Conservation (phyloP, 2,113 vertebrate genomes). For the Trinectes maculatus region DNA sequence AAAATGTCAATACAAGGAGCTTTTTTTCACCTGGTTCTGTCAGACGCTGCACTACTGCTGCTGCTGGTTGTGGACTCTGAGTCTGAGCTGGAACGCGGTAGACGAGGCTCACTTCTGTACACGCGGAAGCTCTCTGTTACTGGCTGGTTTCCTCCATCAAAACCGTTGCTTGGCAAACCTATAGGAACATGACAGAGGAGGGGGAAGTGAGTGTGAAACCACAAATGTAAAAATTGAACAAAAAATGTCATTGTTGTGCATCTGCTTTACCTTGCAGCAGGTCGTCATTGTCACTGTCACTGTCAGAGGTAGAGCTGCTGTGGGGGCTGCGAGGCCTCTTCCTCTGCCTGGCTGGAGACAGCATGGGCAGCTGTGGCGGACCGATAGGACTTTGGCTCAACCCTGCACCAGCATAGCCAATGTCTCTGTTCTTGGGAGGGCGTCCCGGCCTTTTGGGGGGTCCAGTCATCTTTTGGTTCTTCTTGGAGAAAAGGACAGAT, state of each 20-base stretch:
- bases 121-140: constrained; percentile 98
- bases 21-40: constrained; percentile 90
- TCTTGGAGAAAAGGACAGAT: constrained; percentile 98
- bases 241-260: accelerated
- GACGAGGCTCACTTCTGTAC: constrained; percentile 93
- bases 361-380: constrained; percentile 91
- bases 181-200: background rate
- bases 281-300: constrained; percentile 90
- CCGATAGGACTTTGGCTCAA: constrained; percentile 90
- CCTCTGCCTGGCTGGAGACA: constrained; percentile 86
- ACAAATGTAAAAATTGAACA: background rate
- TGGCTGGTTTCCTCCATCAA: constrained; percentile 91
- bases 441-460: constrained; percentile 95
- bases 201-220: background rate
- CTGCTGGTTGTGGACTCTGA: constrained; percentile 97
- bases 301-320: constrained; percentile 94
- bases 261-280: constrained; percentile 70
- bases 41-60: constrained; percentile 97
- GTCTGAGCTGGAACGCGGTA: constrained; percentile 96
- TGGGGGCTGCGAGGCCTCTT: constrained; percentile 92
- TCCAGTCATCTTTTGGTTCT: constrained; percentile 94
- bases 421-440: constrained; percentile 94
- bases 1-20: background rate
- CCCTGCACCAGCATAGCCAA: constrained; percentile 83
- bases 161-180: constrained; percentile 95